These are phyloP conservation scores for Pseudopleuronectes americanus DNA, from an alignment of 2,797 vertebrate genomes.

Conservation along the genomic window DNA sequence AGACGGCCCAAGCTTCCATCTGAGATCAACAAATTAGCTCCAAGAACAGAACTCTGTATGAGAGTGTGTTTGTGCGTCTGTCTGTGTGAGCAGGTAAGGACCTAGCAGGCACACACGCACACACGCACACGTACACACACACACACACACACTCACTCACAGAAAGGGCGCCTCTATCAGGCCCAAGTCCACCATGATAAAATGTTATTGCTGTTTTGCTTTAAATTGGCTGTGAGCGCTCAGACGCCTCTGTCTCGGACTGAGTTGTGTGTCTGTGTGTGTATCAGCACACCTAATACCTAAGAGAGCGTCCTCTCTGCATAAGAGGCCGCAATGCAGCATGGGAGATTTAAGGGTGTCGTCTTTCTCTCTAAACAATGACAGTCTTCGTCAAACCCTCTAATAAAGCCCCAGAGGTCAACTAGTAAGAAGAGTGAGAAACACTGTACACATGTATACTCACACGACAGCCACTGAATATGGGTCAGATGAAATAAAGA, in stretches of 20 bases:
- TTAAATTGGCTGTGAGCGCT: constrained; percentile 93
- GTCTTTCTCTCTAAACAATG: constrained; percentile 91
- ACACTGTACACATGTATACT: neutral
- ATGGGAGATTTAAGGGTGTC: constrained; percentile 91
- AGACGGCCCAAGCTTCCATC: constrained; percentile 94
- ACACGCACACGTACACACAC: constrained; percentile 5
- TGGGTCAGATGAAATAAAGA: constrained; percentile 31
- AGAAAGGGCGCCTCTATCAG: constrained; percentile 94
- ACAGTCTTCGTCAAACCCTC: constrained; percentile 92
- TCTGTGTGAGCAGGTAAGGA: constrained; percentile 42
- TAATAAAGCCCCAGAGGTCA: constrained; percentile 91
- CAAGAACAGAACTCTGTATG: constrained; percentile 49
- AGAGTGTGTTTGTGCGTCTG: constrained; percentile 19
- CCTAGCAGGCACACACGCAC: constrained; percentile 2
- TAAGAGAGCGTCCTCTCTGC: constrained; percentile 83
- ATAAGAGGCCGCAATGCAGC: constrained; percentile 90
- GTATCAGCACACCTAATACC: constrained; percentile 15
- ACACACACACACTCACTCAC: neutral
- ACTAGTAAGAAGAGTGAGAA: constrained; percentile 19
- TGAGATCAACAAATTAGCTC: constrained; percentile 92
- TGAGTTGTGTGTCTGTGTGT: constrained; percentile 26
- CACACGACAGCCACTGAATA: constrained; percentile 22
- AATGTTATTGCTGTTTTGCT: constrained; percentile 94
- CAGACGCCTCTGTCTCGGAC: constrained; percentile 48
- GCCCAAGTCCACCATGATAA: constrained; percentile 92